phyloP scores from a whole-genome alignment of 2,797 vertebrate species.

The Anguilla anguilla region DNA sequence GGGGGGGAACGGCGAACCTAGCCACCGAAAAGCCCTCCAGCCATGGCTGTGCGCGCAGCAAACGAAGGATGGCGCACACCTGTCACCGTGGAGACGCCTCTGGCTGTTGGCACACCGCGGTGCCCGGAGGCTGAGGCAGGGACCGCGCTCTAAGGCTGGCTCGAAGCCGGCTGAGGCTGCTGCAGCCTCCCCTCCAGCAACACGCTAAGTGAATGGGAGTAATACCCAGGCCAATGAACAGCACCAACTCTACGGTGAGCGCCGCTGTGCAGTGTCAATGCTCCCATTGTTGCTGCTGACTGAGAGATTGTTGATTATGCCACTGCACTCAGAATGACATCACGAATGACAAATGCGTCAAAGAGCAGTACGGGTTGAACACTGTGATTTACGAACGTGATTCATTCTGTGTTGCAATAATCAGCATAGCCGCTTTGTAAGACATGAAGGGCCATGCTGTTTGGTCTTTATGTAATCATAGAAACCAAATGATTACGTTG shows the following conservation, averaged over 20 bases:
- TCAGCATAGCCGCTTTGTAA: not conserved
- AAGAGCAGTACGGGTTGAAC: constrained; percentile 3
- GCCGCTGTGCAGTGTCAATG: not conserved
- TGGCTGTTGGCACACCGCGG: not conserved
- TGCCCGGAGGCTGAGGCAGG: not conserved
- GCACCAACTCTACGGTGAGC: not conserved
- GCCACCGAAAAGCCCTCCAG: not conserved
- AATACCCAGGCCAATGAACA: not conserved
- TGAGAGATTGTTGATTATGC: not conserved
- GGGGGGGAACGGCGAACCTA: not conserved
- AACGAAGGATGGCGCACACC: not conserved
- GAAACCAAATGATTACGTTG: not conserved
- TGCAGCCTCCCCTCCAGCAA: not conserved
- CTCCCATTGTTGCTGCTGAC: not conserved
- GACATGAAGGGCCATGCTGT: not conserved
- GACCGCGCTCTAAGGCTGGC: not conserved
- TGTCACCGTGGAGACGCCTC: not conserved
- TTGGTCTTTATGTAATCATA: not conserved
- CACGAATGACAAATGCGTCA: not conserved
- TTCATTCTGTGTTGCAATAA: constrained; percentile 11
- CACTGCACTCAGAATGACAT: not conserved
- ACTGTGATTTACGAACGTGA: not conserved
- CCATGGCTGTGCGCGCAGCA: not conserved
- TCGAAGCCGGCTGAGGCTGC: not conserved
- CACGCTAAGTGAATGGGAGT: constrained; percentile 15